Base-by-base conservation (phyloP, 2,113 vertebrate species). In the Petroica traversi region DNA sequence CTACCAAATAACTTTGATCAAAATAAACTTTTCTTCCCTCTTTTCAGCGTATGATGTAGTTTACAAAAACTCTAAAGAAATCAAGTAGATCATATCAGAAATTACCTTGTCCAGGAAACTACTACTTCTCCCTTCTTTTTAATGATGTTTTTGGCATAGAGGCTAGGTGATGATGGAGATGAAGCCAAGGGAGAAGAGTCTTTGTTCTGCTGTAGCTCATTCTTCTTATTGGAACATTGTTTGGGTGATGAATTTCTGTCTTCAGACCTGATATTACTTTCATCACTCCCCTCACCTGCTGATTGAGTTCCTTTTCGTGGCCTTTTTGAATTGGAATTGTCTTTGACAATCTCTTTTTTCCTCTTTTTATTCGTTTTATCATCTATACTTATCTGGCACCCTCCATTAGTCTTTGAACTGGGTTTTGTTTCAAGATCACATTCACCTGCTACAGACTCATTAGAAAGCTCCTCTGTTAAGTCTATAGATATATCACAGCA, bases 61-160 rank as follows among this genome's bases (percentile, higher is more conserved):
- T 82, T 17, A 7, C 68, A 64, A 61, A 71, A 57, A 4, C 1
- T 2, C 25, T n/a, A 41, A 38, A 69, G 6, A 36, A 83, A 74
- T 16, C 34, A 85, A 73, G 76, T 17, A 68, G 13, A 82, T 33
- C 14, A 79, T 76, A 72, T 19, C 25, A 83, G 46, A 74, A 88
- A 78, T 92, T 98, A 99, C 99, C 99, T 99, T 36, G 99, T 99
- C 99, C 99, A 99, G 6, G 99, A 98, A 93, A 99, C 97, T 84
- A 99, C 97, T 87, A 99, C 98, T 97, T 99, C 99, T 80, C 99
- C 99, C 88, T 99, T 99, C 97, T 99, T 99, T 97, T 98, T 98
- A 94, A 99, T 88, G 14, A 99, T 98, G 72, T 99, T 99, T 97
- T 99, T 99, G 78, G 99, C 99, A 82, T 98, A 99, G 24, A 99